These are phyloP conservation scores for Ophiothrix spiculata DNA, from an alignment of 35 echinoderm and acorn worm species.

Conservation along the genomic window DNA sequence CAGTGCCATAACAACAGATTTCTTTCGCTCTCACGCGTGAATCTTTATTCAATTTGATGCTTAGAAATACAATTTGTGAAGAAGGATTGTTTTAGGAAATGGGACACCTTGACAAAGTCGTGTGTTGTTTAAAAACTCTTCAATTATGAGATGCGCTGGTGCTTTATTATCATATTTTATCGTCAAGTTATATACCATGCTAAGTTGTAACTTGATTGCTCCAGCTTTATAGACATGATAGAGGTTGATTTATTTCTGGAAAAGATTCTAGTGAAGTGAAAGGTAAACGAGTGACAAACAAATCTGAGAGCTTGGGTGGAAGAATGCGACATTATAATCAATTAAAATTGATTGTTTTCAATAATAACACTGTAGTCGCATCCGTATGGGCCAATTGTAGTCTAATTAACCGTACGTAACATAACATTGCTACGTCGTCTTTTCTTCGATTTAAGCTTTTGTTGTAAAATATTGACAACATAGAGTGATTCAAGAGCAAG, in stretches of 20 bases:
- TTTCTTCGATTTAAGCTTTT: neutral
- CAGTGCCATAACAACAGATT: neutral
- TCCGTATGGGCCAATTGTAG: neutral
- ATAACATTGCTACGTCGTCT: neutral
- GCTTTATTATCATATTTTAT: neutral
- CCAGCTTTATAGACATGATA: no score
- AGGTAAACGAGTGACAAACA: no score
- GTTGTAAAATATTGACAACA: slow-evolving; percentile 4
- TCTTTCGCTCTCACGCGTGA: neutral
- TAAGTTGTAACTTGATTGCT: neutral
- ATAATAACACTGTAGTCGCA: neutral
- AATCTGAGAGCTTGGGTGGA: neutral
- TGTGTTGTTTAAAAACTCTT: slow-evolving; percentile 4
- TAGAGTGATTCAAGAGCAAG: neutral
- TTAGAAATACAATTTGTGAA: slow-evolving; percentile 9
- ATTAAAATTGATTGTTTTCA: slow-evolving; percentile 7
- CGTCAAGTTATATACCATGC: neutral
- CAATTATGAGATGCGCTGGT: neutral
- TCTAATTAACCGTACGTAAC: neutral
- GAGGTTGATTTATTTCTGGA: no score
- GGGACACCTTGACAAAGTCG: slow-evolving; percentile 10
- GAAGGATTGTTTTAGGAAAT: slow-evolving; percentile 16
- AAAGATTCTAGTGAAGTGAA: no score
- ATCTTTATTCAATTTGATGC: slow-evolving; percentile 2
- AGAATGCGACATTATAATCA: neutral